phyloP scores from a whole-genome alignment of 2,797 vertebrate genomes.

The Selene dorsalis region DNA sequence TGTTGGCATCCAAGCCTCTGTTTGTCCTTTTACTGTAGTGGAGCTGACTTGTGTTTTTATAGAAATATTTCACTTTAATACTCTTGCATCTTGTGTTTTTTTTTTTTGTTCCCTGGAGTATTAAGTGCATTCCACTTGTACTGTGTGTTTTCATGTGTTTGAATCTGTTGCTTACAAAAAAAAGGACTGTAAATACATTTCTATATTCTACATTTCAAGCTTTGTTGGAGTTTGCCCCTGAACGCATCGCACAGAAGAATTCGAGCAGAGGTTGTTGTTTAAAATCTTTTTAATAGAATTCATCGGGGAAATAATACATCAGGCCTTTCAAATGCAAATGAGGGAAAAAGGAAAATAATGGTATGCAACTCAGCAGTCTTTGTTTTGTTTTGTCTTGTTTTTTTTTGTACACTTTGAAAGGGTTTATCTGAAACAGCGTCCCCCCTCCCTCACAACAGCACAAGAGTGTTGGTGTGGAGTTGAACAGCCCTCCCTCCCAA shows the following conservation, averaged over 20 bases:
- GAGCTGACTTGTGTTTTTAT: constrained; percentile 41
- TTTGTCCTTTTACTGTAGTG: constrained; percentile 29
- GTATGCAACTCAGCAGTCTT: constrained; percentile 60
- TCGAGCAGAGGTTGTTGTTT: constrained; percentile 52
- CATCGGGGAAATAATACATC: constrained; percentile 80
- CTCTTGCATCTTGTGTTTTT: constrained; percentile 15
- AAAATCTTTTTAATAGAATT: constrained; percentile 85
- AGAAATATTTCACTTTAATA: constrained; percentile 10
- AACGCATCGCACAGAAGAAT: neutral
- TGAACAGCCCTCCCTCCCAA: constrained; percentile 47
- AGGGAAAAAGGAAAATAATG: constrained; percentile 55
- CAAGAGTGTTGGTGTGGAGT: constrained; percentile 42
- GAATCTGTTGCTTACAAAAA: constrained; percentile 10
- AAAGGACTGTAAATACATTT: constrained; percentile 49
- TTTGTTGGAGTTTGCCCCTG: neutral
- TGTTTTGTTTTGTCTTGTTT: constrained; percentile 22
- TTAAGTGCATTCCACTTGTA: constrained; percentile 29
- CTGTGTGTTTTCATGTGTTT: constrained; percentile 22
- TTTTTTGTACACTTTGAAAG: constrained; percentile 25
- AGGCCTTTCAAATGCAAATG: constrained; percentile 72
- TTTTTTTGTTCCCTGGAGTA: constrained; percentile 30
- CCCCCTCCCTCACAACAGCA: constrained; percentile 23
- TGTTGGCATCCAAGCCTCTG: neutral
- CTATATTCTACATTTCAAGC: constrained; percentile 14
- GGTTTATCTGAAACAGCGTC: constrained; percentile 33